Conservation (phyloP, 1,140 invertebrate species). For the Trichonephila clavata region DNA sequence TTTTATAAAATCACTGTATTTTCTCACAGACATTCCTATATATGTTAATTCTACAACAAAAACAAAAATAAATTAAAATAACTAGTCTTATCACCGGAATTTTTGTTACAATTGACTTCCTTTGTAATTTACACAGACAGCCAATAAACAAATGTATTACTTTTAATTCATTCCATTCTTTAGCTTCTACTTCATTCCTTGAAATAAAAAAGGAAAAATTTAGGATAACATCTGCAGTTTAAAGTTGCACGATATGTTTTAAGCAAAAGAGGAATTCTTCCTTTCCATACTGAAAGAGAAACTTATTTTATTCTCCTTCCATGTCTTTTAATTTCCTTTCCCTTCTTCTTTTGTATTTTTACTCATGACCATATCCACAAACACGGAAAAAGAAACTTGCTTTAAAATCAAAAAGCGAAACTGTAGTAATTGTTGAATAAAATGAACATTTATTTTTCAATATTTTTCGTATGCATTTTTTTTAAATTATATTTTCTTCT, state of each 20-base stretch:
- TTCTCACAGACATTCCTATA: not conserved
- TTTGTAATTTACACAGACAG: constrained; percentile 30
- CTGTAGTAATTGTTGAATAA: constrained; percentile 62
- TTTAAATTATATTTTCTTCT: not conserved
- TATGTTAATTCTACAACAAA: not conserved
- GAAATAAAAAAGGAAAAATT: not conserved
- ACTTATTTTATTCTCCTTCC: constrained; percentile 27
- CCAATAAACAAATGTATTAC: too few species aligned
- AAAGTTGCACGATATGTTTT: constrained; percentile 65
- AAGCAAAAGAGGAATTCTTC: constrained; percentile 63
- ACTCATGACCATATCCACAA: constrained; percentile 22
- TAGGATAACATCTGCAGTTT: constrained; percentile 29
- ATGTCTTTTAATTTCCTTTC: not conserved
- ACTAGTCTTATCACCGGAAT: not conserved
- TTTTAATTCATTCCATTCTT: not conserved
- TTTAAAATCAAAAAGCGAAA: constrained; percentile 47
- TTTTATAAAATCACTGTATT: not conserved
- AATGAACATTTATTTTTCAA: constrained; percentile 7
- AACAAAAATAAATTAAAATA: not conserved
- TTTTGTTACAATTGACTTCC: constrained; percentile 10
- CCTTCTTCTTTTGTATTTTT: too few species aligned
- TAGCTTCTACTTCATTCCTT: too few species aligned
- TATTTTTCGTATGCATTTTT: not conserved
- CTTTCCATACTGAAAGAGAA: constrained; percentile 14
- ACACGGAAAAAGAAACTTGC: constrained; percentile 27